Base-by-base conservation (phyloP, 2,113 vertebrate species). In the Corythoichthys haematopterus region DNA sequence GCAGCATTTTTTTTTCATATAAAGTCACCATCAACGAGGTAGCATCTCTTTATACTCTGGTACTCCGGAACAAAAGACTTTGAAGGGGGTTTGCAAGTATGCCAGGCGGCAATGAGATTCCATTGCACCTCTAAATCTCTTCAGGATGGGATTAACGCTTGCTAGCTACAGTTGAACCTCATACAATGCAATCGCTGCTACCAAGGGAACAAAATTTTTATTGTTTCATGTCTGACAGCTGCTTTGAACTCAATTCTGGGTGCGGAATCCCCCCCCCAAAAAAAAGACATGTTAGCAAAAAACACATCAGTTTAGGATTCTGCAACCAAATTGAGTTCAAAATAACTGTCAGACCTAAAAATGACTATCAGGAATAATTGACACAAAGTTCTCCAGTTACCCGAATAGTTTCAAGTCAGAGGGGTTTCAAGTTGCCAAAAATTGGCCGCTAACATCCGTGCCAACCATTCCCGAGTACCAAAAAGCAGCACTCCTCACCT, bases 401-500 rank as follows among this genome's bases (percentile, higher is more conserved):
- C 40, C 6, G 9, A 43, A 43, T 43, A 8, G 40, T 5, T 43
- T 43, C 12, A 12, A 43, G 9, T 28, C 28, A 65, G 47, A 4
- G 36, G 15, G 36, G 46, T 36, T 56, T 20, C 1, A 64, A 64
- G 47, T 36, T 36, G 4, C 50, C 3, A 65, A 13, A 40, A 6
- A 28, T 36, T n/a, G 2, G 53, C 11, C 12, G 33, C 12, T 35
- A 13, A 57, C 52, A 33, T 53, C 20, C 9, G 2, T 28, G 28
- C 13, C 12, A 1, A 4, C 47, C 13, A 15, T 48, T 50, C 15
- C 6, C 20, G 12, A 55, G 52, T 55, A 28, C 8, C 20, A 8
- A 63, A 56, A 45, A 72, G 8, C 5, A 38, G 28, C 3, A 40
- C 1, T 4, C 13, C 64, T 47, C 76, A 98, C 96, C 95, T 97